Evolutionary conservation across 2,888 invertebrate species (phyloP).

Genomic region (Pherbina coryleti): DNA sequence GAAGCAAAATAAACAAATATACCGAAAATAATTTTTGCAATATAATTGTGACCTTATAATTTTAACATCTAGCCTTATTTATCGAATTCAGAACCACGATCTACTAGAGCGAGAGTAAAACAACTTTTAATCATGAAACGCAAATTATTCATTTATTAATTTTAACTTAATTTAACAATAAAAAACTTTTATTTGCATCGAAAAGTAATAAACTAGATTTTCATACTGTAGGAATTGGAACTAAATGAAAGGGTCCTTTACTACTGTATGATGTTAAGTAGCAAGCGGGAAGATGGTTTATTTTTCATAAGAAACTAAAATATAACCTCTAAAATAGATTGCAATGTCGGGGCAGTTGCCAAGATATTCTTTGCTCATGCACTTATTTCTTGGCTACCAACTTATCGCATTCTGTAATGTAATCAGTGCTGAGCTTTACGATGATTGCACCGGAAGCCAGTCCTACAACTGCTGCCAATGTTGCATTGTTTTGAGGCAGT

Average conservation of each 20-base stretch:
- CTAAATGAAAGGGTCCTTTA: neutral
- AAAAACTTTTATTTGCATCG: neutral
- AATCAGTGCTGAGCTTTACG: conserved; percentile 66
- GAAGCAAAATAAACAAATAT: conserved; percentile 26
- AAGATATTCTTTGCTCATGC: conserved; percentile 10
- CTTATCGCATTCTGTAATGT: conserved; percentile 65
- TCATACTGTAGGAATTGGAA: neutral
- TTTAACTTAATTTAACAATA: conserved; percentile 7
- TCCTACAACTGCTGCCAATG: conserved; percentile 63
- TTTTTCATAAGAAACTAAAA: conserved; percentile 8
- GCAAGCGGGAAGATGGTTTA: neutral
- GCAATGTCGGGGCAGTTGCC: neutral
- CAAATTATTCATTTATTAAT: conserved; percentile 3
- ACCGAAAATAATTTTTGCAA: neutral
- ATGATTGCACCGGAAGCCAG: conserved; percentile 64
- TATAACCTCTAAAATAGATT: neutral
- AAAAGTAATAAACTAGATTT: neutral
- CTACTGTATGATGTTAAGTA: neutral
- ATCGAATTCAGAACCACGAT: too few relatives aligned
- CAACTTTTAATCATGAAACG: neutral
- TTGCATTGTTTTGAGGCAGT: conserved; percentile 69
- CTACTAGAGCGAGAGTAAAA: neutral
- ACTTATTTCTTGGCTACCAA: conserved; percentile 53
- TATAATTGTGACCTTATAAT: too few relatives aligned
- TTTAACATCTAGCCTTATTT: too few relatives aligned